These are phyloP conservation scores for Andricus curvator DNA, from an alignment of 2,888 invertebrate species.

Conservation along the genomic window DNA sequence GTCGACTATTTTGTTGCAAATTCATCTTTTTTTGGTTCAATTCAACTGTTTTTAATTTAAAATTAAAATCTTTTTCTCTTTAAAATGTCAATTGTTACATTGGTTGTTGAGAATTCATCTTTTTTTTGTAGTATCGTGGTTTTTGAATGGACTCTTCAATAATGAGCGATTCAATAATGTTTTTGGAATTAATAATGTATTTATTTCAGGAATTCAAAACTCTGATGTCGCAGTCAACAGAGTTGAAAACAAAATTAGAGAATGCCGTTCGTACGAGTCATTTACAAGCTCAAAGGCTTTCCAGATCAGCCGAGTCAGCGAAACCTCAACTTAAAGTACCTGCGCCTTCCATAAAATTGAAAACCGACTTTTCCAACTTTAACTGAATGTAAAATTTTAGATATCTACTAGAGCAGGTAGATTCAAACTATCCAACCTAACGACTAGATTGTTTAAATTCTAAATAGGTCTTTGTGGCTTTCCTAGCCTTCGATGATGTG, in stretches of 20 bases:
- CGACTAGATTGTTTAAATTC: not conserved
- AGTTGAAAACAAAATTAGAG: conserved; percentile 90
- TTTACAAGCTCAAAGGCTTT: conserved; percentile 82
- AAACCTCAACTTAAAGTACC: conserved; percentile 73
- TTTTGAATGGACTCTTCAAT: too few species aligned
- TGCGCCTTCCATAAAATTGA: conserved; percentile 91
- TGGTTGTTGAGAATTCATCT: too few species aligned
- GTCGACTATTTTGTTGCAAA: too few species aligned
- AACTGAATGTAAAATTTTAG: conserved; percentile 70
- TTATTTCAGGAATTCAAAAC: conserved; percentile 89
- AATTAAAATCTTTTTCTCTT: too few species aligned
- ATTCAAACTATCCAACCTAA: not conserved
- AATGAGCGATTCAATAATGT: conserved; percentile 35
- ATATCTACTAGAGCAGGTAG: not conserved
- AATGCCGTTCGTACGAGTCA: conserved; percentile 88
- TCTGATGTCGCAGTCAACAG: conserved; percentile 91
- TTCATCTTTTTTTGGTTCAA: too few species aligned
- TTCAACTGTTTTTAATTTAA: too few species aligned
- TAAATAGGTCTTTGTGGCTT: not conserved
- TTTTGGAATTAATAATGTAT: conserved; percentile 41
- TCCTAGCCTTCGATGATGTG: not conserved
- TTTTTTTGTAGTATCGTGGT: too few species aligned
- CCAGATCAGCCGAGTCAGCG: conserved; percentile 69
- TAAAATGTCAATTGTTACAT: too few species aligned
- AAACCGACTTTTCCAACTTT: conserved; percentile 97